Conservation (phyloP, 2,797 vertebrate species). For the Staurois parvus region DNA sequence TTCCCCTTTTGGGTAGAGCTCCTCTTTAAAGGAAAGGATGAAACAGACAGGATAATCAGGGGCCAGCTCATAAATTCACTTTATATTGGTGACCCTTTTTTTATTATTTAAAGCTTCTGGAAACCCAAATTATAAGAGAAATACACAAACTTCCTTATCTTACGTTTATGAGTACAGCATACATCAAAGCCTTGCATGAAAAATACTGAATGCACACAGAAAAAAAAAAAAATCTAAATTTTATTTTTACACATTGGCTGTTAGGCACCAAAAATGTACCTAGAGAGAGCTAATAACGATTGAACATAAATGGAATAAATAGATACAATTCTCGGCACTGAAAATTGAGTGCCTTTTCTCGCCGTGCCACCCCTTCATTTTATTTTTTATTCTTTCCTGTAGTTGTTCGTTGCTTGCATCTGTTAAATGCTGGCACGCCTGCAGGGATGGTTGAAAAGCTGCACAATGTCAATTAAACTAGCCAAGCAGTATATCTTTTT, state of each 20-base stretch:
- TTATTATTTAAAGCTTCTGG: too few species aligned
- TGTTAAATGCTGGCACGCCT: constrained; percentile 74
- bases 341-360: constrained; percentile 49
- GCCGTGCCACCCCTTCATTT: constrained; percentile 25
- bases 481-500: constrained; percentile 78
- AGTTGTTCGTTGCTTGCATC: constrained; percentile 68
- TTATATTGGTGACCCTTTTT: too few species aligned
- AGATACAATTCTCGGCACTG: constrained; percentile 63
- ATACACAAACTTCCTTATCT: too few species aligned
- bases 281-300: constrained; percentile 64
- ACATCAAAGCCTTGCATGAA: too few species aligned
- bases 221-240: too few species aligned
- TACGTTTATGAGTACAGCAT: too few species aligned
- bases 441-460: constrained; percentile 74
- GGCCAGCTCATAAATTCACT: too few species aligned
- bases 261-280: background rate
- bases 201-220: too few species aligned
- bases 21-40: too few species aligned
- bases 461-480: constrained; percentile 80
- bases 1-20: too few species aligned
- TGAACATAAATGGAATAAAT: constrained; percentile 61
- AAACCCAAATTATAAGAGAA: too few species aligned
- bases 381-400: constrained; percentile 66
- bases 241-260: background rate
- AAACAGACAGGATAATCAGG: too few species aligned